These are phyloP conservation scores for Alosa alosa DNA, from an alignment of 2,113 vertebrate species.

Conservation along the genomic window DNA sequence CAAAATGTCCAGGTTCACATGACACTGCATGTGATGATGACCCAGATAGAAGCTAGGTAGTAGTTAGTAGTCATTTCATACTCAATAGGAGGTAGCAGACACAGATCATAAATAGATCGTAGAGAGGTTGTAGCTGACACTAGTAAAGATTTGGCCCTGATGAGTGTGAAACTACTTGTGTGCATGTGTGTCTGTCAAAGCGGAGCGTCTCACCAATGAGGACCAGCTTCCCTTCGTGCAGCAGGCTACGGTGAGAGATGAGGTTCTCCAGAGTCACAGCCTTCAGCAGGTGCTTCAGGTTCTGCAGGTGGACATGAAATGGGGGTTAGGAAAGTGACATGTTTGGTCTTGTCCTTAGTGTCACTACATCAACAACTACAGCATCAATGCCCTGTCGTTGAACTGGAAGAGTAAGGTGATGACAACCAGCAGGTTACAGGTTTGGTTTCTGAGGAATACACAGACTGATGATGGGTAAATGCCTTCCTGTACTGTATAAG, in stretches of 20 bases:
- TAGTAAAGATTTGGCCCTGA: neutral
- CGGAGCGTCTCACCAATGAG: constrained; percentile 73
- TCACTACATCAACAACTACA: neutral
- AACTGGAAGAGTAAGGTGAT: constrained; percentile 1
- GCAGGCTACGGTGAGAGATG: constrained; percentile 78
- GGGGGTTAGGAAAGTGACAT: neutral
- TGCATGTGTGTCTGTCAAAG: neutral
- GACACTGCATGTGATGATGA: neutral
- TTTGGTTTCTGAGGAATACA: neutral
- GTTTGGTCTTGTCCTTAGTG: neutral
- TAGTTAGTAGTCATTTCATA: neutral
- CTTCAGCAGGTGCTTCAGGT: constrained; percentile 83
- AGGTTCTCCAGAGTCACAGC: constrained; percentile 80
- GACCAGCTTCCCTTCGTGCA: constrained; percentile 80
- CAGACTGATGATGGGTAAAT: neutral
- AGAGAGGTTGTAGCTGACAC: too few species aligned
- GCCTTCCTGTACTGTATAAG: neutral
- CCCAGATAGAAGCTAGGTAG: neutral
- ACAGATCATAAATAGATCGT: too few species aligned
- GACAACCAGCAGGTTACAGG: neutral
- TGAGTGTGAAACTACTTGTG: neutral
- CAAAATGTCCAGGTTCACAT: neutral
- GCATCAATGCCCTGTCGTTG: neutral
- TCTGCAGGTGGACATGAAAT: constrained; percentile 62
- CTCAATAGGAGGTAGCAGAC: too few species aligned